Conservation (phyloP, 2,113 vertebrate genomes). For the Prochilodus magdalenae region DNA sequence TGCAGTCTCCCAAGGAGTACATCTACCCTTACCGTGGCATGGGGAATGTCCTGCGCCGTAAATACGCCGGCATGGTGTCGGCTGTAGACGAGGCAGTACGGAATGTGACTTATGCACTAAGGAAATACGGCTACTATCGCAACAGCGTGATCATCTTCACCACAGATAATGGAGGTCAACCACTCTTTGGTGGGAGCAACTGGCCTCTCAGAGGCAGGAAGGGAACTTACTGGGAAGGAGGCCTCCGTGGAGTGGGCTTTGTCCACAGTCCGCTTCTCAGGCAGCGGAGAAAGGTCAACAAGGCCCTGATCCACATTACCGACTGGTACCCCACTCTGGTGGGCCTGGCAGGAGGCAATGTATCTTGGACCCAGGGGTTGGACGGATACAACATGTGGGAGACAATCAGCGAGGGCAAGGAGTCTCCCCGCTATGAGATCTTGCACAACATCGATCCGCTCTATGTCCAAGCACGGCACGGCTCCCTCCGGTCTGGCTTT, state of each 20-base stretch:
- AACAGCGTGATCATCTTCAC: conserved; percentile 95
- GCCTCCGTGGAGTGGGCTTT: conserved; percentile 91
- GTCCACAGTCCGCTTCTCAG: conserved; percentile 94
- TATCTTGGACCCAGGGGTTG: conserved; percentile 78
- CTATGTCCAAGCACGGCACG: conserved; percentile 87
- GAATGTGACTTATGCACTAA: conserved; percentile 93
- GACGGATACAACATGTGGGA: conserved; percentile 93
- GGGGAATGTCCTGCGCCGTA: conserved; percentile 89
- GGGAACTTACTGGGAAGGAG: conserved; percentile 98
- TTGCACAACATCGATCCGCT: conserved; percentile 96
- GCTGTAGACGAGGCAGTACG: conserved; percentile 93
- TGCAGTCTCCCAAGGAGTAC: conserved; percentile 93
- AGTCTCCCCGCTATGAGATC: conserved; percentile 89
- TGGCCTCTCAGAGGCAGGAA: conserved; percentile 96
- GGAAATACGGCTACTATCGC: conserved; percentile 93
- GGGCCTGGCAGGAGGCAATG: conserved; percentile 85
- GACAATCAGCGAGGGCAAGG: conserved; percentile 89
- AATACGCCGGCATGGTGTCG: conserved; percentile 95
- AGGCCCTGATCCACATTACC: conserved; percentile 91
- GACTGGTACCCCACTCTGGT: conserved; percentile 98
- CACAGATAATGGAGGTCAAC: conserved; percentile 94
- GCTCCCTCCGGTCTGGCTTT: conserved; percentile 86
- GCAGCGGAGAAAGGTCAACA: conserved; percentile 84
- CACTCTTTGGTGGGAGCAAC: conserved; percentile 93
- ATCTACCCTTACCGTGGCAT: conserved; percentile 89